Base-by-base conservation (phyloP, 2,113 vertebrate species). In the Microcebus tavaratra region DNA sequence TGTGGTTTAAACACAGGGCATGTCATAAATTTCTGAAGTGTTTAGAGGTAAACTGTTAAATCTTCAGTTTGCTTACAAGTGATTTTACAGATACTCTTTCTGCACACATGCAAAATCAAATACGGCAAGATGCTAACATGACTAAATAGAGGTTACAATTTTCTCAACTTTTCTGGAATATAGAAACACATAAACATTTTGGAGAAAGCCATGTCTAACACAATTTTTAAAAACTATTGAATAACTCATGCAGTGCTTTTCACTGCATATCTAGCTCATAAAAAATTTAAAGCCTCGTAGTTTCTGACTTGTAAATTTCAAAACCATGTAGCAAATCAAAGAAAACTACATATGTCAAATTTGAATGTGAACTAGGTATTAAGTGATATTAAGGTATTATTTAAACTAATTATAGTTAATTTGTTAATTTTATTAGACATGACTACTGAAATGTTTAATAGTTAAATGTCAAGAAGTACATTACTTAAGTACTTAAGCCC, bases 291-390 rank as follows among this genome's bases (percentile, higher is more conserved):
- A 85, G 75, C 55, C 36, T 73, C 6, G 8, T 83, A 91, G 10
- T 83, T 93, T 97, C 84, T 92, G 45, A 72, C 61, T 91, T 79
- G 11, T 45, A 80, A 53, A 78, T 97, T 97, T 94, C 42, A 94
- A 94, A 94, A 48, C 57, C 65, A 8, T 59, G 23, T 87, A 84
- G 63, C 83, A 96, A 88, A 75, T 91, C 45, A 80, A 36, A 88
- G n/a, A 53, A 78, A 88, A 89, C 57, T 36, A 4, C 36, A 81
- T 55, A 57, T 79, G 23, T 81, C 53, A 89, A 31, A 90, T 89
- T 85, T 94, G n/a, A 92, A 92, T 83, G 14, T 70, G 34, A 79
- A 18, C 67, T 88, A 65, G 65, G 23, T 63, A 67, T 84, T 92
- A 92, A 48, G 25, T 81, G 39, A 80, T 78, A 70, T 36, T 82